Base-by-base conservation (phyloP, 2,888 invertebrate genomes). In the Neuroscelio doddi region DNA sequence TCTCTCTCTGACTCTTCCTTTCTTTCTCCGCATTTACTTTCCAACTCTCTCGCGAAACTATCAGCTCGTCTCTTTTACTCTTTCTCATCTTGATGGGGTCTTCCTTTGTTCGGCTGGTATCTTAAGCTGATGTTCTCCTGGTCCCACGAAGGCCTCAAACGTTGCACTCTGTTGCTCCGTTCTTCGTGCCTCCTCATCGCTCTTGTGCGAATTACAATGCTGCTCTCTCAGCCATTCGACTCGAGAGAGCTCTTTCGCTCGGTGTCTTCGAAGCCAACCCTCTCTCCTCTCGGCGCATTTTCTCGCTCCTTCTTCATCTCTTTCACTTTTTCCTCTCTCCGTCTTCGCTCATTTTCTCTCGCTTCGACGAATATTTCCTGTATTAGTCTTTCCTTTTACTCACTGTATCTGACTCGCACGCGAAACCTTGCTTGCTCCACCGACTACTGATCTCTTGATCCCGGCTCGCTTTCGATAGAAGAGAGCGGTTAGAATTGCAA, bases 101-200 rank as follows among this genome's bases (percentile, higher is more conserved):
- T 69, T 70, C 74, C 78, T 76, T 76, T 68, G 77, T 75, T 70
- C 51, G 63, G 65, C 32, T 68, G 63, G 64, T 67, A 68, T 66
- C 63, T 71, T 44, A 66, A 51, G 17, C 44, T 64, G 75, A 79
- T 83, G 82, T 75, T 82, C 80, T 74, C 83, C 83, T 83, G 83
- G 76, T 83, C 73, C 68, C 75, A 65, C 78, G 77, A 79, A 80
- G 75, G 78, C 79, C 78, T 76, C 75, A 72, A 78, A 78, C 78
- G 78, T 79, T 79, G 82, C 80, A 80, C 81, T 83, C 82, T 81
- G 81, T 82, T 82, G 78, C 82, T 80, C 82, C 74, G 70, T 69
- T 69, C 68, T 59, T 70, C 68, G 52, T 17, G 64, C 56, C 69
- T 74, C 74, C 70, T 79, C 73, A 69, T 75, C 69, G 58, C 72